Evolutionary conservation across 2,113 vertebrate genomes (phyloP), one percentile per base, ranked within the genome.

Genomic region (Coryphaenoides rupestris): DNA sequence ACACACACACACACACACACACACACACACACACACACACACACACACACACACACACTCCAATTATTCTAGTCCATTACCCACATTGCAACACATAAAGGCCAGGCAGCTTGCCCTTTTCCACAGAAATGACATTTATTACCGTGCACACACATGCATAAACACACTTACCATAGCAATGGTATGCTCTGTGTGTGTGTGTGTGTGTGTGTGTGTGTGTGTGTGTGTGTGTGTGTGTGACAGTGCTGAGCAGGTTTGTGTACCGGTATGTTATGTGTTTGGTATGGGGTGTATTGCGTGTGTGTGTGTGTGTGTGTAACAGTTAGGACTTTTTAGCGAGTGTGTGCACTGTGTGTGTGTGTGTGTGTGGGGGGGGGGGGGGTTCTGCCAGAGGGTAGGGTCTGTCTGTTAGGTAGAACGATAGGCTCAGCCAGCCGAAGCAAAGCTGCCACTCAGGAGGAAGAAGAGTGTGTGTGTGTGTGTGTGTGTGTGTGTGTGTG

Each of bases 51-150:
- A 58, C 68, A 46, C 60, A 60, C 68, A 33, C 57, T 84, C 74
- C 80, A 85, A 73, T 89, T 87, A 84, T 86, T 83, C 74, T 58
- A 40, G 68, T 65, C 79, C 75, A 82, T 86, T 87, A 86, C 73
- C 72, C 80, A 81, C 75, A 75, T 77, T 74, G 74, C 76, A 66
- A 55, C 24, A 63, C 73, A 70, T 72, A 86, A 86, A 89, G 83
- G 82, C 70, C 84, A 81, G 21, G 47, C 58, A 83, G 47, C 58
- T 69, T 53, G 63, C 72, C 66, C 66, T 69, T 68, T 86, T 84
- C 81, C 67, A 60, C 67, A 72, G 72, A 69, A 19, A 17, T 84
- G 81, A 79, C 83, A 87, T 89, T 86, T 86, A 79, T 70, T 24
- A 65, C 14, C 58, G 68, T 66, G 69, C 55, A 45, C 56, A 58